These are phyloP conservation scores for Limenitis camilla DNA, from an alignment of 2,888 invertebrate species.

Conservation along the genomic window DNA sequence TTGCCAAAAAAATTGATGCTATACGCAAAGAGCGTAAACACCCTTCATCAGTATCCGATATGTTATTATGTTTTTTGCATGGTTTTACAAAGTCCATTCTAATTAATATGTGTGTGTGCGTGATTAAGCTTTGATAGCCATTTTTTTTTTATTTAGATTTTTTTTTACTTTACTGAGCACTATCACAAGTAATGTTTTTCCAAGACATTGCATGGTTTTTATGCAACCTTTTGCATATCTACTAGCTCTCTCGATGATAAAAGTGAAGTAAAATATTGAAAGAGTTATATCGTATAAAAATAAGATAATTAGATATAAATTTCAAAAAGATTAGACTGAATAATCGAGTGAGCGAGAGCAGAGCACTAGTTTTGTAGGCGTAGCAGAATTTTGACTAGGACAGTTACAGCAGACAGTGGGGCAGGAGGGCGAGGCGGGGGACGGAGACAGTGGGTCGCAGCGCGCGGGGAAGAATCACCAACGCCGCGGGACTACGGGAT, in stretches of 20 bases:
- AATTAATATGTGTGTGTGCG: background rate
- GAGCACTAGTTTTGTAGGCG: constrained; percentile 21
- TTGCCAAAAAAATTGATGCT: constrained; percentile 15
- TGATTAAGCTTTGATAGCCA: too few species aligned
- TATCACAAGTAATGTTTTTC: too few species aligned
- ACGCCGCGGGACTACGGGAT: constrained; percentile 77
- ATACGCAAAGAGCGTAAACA: constrained; percentile 18
- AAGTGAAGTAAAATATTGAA: too few species aligned
- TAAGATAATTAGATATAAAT: background rate
- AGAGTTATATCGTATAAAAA: background rate
- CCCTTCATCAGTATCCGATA: constrained; percentile 22
- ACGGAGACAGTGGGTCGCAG: constrained; percentile 68
- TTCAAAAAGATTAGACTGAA: background rate
- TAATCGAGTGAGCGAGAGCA: constrained; percentile 18
- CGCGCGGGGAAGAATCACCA: constrained; percentile 71
- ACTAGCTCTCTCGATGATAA: too few species aligned
- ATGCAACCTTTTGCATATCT: too few species aligned
- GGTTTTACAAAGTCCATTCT: constrained; percentile 1
- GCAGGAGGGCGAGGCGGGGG: constrained; percentile 60
- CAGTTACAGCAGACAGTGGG: constrained; percentile 71
- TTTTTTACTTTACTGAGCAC: too few species aligned
- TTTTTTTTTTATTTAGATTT: too few species aligned
- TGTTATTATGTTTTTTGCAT: constrained; percentile 8
- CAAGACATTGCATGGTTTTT: too few species aligned
- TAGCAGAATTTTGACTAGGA: constrained; percentile 50